Evolutionary conservation across 2,113 vertebrate genomes (phyloP), one percentile per base, ranked within the genome.

Genomic region (Sapajus apella): DNA sequence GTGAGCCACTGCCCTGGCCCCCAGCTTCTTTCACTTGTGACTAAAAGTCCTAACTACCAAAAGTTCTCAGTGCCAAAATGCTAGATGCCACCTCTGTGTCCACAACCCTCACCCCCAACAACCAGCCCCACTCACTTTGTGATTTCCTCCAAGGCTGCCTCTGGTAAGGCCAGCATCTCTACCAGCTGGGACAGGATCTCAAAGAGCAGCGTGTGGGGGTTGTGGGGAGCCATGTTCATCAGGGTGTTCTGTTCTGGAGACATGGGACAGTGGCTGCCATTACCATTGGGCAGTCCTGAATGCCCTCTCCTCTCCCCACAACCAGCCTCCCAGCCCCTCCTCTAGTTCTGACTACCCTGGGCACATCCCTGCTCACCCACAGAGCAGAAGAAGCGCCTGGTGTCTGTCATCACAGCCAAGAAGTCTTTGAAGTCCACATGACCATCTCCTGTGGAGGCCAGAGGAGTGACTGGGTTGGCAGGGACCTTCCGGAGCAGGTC

Each of bases 171-270:
- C 66, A 98, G 82, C 98, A 97, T 97, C 90, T 98, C 98, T 87
- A 98, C 97, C 91, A 98, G 77, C 89, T 97, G 86, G 37, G 98
- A 98, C 89, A 98, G 96, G 96, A 98, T 97, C 96, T 98, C 98
- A 92, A 98, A 98, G 75, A 98, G 47, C 64, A 98, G 97, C 30
- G 98, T 98, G 93, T 97, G 77, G 25, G 97, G 97, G n/a, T 98
- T 98, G 2, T 43, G 96, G 30, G 58, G 37, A 76, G 87, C 91
- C 77, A 25, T 40, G 56, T 80, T 82, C 27, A 1, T 76, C 89
- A 58, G 56, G 75, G 50, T 16, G 0, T 90, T 97, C 97, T 97
- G 96, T 97, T 97, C 98, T 98, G 97, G 64, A 96, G 72, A 93
- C 83, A 68, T 30, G 79, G 68, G 89, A 90, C 40, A 72, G 86